Evolutionary conservation across 2,797 vertebrate genomes (phyloP).

Genomic region (Falco berigora): DNA sequence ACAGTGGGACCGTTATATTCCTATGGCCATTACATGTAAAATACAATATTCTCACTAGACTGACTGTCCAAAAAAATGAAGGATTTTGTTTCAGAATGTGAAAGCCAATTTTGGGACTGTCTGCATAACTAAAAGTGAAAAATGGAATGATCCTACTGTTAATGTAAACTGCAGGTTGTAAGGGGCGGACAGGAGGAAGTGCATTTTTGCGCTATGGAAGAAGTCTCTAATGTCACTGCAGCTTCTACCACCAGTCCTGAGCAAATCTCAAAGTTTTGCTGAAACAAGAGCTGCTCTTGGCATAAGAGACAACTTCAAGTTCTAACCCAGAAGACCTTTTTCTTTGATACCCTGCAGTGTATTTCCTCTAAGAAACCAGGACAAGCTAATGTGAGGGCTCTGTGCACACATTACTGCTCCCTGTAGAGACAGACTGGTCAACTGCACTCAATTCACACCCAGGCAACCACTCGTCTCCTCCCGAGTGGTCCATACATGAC

Average conservation of each 20-base stretch:
- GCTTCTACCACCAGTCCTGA: neutral
- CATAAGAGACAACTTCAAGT: neutral
- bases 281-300: neutral
- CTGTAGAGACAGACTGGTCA: neutral
- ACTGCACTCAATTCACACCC: neutral
- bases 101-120: neutral
- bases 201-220: neutral
- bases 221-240: neutral
- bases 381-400: neutral
- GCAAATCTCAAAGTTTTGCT: neutral
- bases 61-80: neutral
- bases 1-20: neutral
- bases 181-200: neutral
- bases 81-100: neutral
- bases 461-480: neutral
- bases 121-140: neutral
- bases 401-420: neutral
- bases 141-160: neutral
- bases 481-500: neutral
- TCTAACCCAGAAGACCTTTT: neutral
- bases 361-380: neutral
- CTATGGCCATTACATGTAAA: neutral
- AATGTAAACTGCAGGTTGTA: neutral
- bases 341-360: neutral
- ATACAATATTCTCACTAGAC: neutral